Evolutionary conservation across 2,113 vertebrate genomes (phyloP), one percentile per base, ranked within the genome.

Genomic region (Charadrius vociferus): DNA sequence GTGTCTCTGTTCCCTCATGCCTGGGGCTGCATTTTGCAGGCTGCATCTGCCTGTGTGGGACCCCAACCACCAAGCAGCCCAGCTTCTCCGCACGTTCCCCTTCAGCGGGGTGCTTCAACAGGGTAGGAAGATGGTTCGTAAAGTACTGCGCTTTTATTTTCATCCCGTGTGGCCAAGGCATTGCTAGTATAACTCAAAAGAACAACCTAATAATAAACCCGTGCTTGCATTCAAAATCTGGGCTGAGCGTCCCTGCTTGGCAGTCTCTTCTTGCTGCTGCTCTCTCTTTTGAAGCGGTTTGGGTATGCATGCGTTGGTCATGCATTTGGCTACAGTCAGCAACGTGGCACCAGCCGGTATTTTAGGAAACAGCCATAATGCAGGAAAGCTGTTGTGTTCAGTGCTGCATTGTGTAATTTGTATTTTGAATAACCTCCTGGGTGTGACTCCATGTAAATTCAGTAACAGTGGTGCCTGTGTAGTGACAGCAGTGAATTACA

Each of bases 121-220:
- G 26, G 32, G 4, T 39, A 78, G 72, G 45, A 22, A 22, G 61
- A 26, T 55, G 47, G 50, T 91, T 74, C 3, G 2, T 39, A 6
- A 53, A 92, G 53, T 34, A n/a, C 58, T 1, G 3, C 29, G 72
- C 65, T 78, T 91, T 91, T 94, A 84, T 94, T 95, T 91, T 96
- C 91, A 74, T 81, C 86, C 77, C 19, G 47, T 37, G 72, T 65
- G 79, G 63, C 68, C 68, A 39, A 89, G 80, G 47, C 72, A 62
- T 9, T 83, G 63, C 45, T 88, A 88, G n/a, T 83, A 7, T 92
- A 89, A 71, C 89, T 89, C 47, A 39, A 21, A 88, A 96, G 83
- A 95, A 45, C 43, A 86, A 24, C 55, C 88, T 95, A 84, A 83
- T 77, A 90, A 86, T 91, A 96, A 90, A 83, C 55, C 17, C 1